These are phyloP conservation scores for Zygogramma bicolorata DNA, from an alignment of 2,888 invertebrate genomes.

Conservation along the genomic window DNA sequence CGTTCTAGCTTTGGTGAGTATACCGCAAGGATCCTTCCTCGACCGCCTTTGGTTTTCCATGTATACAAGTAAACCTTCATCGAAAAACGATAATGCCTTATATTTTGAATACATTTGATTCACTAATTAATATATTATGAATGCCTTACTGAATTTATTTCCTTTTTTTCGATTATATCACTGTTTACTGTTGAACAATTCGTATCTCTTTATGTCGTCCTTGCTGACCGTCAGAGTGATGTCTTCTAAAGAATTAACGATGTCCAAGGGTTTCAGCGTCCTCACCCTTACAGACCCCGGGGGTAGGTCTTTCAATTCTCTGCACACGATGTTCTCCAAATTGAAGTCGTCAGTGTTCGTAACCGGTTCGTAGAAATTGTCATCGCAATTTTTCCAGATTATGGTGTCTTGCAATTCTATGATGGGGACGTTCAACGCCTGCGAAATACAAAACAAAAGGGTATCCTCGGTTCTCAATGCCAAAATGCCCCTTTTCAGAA, in stretches of 20 bases:
- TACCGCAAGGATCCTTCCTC: not conserved
- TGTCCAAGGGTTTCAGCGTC: conserved; percentile 55
- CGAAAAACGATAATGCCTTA: too few species aligned
- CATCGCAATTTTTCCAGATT: conserved; percentile 60
- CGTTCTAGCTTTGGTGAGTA: not conserved
- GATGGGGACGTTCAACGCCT: conserved; percentile 62
- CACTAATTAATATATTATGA: too few species aligned
- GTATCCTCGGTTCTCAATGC: too few species aligned
- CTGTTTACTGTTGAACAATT: conserved; percentile 28
- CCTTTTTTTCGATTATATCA: not conserved
- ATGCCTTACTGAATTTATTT: not conserved
- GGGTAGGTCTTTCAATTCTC: conserved; percentile 55
- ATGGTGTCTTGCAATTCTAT: conserved; percentile 66
- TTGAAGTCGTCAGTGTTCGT: conserved; percentile 37
- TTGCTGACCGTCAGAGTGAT: conserved; percentile 55
- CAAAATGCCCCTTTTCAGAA: too few species aligned
- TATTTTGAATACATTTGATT: too few species aligned
- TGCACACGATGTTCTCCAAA: conserved; percentile 40
- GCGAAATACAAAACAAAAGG: not conserved
- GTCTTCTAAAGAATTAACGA: conserved; percentile 55
- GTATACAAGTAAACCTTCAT: not conserved
- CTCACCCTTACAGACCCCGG: conserved; percentile 56
- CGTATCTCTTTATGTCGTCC: conserved; percentile 54
- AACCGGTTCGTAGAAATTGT: conserved; percentile 56
- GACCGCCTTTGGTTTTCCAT: not conserved